phyloP scores from a whole-genome alignment of 1,140 invertebrate genomes.

The Diprion similis region DNA sequence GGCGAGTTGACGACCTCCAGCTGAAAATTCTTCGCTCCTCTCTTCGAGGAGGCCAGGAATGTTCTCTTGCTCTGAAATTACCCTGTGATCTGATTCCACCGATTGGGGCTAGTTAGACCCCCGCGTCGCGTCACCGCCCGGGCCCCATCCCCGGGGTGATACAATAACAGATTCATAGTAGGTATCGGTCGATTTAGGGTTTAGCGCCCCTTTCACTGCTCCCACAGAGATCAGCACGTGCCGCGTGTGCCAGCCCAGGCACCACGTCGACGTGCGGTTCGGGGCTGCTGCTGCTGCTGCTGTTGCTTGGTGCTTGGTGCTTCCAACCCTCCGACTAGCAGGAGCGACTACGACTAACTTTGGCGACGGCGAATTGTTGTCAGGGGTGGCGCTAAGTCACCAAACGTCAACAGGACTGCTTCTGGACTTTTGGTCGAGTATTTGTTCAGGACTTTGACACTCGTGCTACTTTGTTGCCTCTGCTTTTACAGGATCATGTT shows the following conservation, averaged over 20 bases:
- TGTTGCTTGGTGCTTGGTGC: no score
- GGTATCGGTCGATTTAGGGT: slow-evolving; percentile 7
- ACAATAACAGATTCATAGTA: slow-evolving; percentile 4
- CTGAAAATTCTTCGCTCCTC: no score
- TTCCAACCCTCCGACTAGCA: neutral
- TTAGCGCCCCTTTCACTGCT: slow-evolving; percentile 6
- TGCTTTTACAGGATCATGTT: neutral
- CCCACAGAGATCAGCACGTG: slow-evolving; percentile 6
- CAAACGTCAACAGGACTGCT: neutral
- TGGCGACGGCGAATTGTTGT: neutral
- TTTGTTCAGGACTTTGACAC: neutral
- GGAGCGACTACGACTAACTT: neutral
- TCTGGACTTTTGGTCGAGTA: neutral
- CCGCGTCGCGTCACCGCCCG: neutral
- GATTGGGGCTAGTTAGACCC: neutral
- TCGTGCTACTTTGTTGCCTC: neutral
- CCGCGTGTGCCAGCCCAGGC: neutral
- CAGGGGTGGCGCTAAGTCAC: slow-evolving; percentile 2
- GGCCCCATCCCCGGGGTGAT: neutral
- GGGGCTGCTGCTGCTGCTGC: no score
- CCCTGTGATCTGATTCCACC: neutral
- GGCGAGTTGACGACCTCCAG: no score
- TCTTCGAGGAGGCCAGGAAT: neutral
- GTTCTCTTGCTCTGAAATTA: neutral
- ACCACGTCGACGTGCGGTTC: neutral